Base-by-base conservation (phyloP, 2,888 invertebrate genomes). In the Callyntrura sp. region DNA sequence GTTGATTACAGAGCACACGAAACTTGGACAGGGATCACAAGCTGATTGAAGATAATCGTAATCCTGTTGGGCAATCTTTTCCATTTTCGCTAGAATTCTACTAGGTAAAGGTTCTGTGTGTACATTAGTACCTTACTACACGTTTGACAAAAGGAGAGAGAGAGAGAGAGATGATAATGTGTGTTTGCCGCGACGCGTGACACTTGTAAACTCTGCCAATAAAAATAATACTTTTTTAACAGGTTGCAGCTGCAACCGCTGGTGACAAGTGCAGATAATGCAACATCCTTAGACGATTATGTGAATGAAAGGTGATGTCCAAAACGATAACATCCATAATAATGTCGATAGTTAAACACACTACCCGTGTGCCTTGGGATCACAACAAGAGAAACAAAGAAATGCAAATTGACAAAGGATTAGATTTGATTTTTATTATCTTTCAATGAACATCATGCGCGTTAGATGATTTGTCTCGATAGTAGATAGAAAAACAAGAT, bases 171-270 rank as follows among this genome's bases (percentile, higher is more conserved):
- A n/a, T n/a, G n/a, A 28, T 3, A 55, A 57, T 17, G 78, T 57
- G 55, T 55, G 55, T 78, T 14, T 17, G 78, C 28, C 35, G 0
- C 11, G 62, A 48, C 81, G 62, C 62, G 81, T 81, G 81, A 62
- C 81, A 81, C 35, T n/a, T 79, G 62, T 62, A 45, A 62, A 1
- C 51, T 48, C 51, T 83, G 83, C 83, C 83, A 83, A 68, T 23
- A 76, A 48, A 70, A 76, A 76, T 51, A 23, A 12, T 17, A 60
- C 25, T 43, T 35, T 35, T 35, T 45, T 68, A 83, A 83, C 68
- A 51, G 65, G 68, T 68, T 68, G 23, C 68, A 65, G 73, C 23
- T 35, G 17, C 35, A 35, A 4, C 35, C 2, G 6, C 35, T 35
- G 35, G 35, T 35, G 35, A 35, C 35, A 35, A 35, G 28, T 78